Evolutionary conservation across 1,140 invertebrate species (phyloP).

Genomic region (Trichonephila inaurata): DNA sequence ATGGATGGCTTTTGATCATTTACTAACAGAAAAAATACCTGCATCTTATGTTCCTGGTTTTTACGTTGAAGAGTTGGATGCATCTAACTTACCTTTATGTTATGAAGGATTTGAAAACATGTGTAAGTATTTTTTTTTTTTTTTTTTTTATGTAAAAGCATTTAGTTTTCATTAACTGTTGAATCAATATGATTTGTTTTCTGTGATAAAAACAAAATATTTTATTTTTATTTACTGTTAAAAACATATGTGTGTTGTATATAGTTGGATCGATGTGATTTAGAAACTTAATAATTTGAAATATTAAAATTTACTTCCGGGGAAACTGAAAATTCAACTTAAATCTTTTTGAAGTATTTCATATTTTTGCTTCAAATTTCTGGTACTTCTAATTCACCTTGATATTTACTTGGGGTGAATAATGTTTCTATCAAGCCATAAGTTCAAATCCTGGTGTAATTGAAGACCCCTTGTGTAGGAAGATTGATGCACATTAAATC

Average conservation of each 20-base stretch:
- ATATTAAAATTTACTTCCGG: too few relatives aligned
- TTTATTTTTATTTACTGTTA: not conserved
- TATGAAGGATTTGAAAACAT: conserved; percentile 89
- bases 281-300: too few relatives aligned
- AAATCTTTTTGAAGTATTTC: too few relatives aligned
- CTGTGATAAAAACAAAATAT: not conserved
- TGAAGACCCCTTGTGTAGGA: too few relatives aligned
- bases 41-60: conserved; percentile 82
- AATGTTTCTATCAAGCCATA: too few relatives aligned
- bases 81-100: conserved; percentile 83
- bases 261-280: not conserved
- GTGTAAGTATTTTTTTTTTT: conserved; percentile 78
- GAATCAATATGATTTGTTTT: not conserved
- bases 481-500: too few relatives aligned
- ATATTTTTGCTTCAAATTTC: too few relatives aligned
- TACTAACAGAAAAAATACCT: conserved; percentile 83
- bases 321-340: too few relatives aligned
- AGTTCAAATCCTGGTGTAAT: too few relatives aligned
- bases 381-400: too few relatives aligned
- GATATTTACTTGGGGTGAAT: too few relatives aligned
- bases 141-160: not conserved
- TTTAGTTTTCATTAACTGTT: not conserved
- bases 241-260: not conserved
- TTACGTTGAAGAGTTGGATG: conserved; percentile 86
- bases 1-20: conserved; percentile 80